Evolutionary conservation across 2,888 invertebrate genomes (phyloP), one percentile per base, ranked within the genome.

Genomic region (Axea sp.): DNA sequence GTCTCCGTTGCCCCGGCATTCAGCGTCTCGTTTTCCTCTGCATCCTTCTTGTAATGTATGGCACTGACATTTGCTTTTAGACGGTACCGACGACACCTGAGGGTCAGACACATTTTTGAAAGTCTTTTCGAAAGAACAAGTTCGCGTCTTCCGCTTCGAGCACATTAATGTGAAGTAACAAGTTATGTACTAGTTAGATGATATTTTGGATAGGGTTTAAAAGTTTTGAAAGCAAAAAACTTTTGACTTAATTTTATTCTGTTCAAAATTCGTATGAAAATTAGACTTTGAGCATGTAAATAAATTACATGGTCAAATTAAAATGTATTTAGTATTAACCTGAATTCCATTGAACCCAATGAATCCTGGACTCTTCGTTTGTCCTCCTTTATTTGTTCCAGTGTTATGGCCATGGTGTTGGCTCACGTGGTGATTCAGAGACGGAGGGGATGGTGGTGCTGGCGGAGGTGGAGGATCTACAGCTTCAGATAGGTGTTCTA

Each of bases 21-120:
- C 84, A 9, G 80, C 60, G 11, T 67, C 79, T 59, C 82, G 81
- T 60, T 80, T 83, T 78, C 73, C 81, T 76, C 78, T 75, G 76
- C 60, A 79, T 64, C 65, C 80, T 57, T 82, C 81, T 69, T 85
- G 84, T 45, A 84, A 82, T 51, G 81, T 80, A 76, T 87, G 87
- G 73, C 87, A 87, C 74, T 86, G 87, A 73, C 87, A 87, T 60
- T 87, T 86, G 53, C 73, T 82, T 76, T 80, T 83, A 49, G 77
- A 75, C 39, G 76, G 77, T 49, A 75, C 73, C 43, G 76, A 35
- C 19, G 80, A 71, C 14, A 78, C 78, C 83, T 83, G 77, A 47
- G 65, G 64, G 73, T 65, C 69, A 62, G 41, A 68, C 37, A 51
- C 35, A 64, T 59, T 65, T 64, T 65, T 72, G 17, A 55, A 31